Conservation (phyloP, 2,113 vertebrate species). For the Alces alces region DNA sequence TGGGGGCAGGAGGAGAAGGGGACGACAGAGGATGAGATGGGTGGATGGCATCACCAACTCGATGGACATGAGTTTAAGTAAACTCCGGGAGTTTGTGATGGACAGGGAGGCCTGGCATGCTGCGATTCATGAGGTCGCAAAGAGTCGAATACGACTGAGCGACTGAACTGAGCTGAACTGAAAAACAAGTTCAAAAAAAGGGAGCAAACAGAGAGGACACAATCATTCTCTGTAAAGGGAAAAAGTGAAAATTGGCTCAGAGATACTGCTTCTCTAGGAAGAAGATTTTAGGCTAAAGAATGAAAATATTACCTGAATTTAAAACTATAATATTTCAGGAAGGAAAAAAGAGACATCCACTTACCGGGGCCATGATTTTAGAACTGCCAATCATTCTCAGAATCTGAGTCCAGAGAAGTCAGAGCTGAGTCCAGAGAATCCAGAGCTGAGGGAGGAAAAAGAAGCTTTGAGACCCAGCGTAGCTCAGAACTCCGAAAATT, state of each 20-base stretch:
- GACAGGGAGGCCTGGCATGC: too few relatives aligned
- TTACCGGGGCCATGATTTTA: neutral
- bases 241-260: neutral
- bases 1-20: too few relatives aligned
- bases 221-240: neutral
- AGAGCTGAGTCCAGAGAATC: neutral
- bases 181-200: neutral
- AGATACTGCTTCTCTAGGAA: neutral
- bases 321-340: neutral
- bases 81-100: too few relatives aligned
- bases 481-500: neutral
- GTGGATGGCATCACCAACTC: too few relatives aligned
- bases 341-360: neutral
- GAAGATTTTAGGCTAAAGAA: neutral
- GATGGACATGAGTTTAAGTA: too few relatives aligned
- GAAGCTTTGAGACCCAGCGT: neutral
- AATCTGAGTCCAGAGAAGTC: neutral
- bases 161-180: neutral
- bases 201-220: neutral
- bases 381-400: neutral
- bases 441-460: neutral
- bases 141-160: too few relatives aligned
- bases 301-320: neutral
- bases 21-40: too few relatives aligned
- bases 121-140: too few relatives aligned